Base-by-base conservation (phyloP, 2,797 vertebrate species). In the Gambelia wislizenii region DNA sequence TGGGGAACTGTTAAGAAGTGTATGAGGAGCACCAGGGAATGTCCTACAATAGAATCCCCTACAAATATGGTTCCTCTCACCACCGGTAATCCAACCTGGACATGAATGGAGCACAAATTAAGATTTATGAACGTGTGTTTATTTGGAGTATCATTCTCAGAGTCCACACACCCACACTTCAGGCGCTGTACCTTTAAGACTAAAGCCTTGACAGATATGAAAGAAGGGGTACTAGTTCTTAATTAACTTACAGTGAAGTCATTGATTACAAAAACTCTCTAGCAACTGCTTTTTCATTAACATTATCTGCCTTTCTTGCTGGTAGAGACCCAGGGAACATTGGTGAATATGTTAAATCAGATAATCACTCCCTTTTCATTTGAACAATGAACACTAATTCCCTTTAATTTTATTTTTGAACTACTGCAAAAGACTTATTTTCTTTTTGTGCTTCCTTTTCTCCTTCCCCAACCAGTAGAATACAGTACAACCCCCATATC, bases 241-340 rank as follows among this genome's bases (percentile, higher is more conserved):
- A 69, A 69, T 83, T 49, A 83, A 70, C 30, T 20, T 83, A 36
- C 82, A 59, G 36, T n/a, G 85, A 87, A 89, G 85, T 77, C 76
- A 85, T 64, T 81, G 10, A 14, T 42, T 84, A 6, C 2, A 36
- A 49, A 89, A 44, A 89, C 61, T 0, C 47, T 52, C 47, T 69
- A 54, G 39, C 59, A 18, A 39, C 18, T 78, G 4, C 0, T 83
- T 42, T 42, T 83, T 84, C 47, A 86, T 85, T 84, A 54, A 90
- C 2, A 13, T 36, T 13, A 89, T 39, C 6, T 86, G 2, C 39
- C 79, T 90, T 85, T 80, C 70, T 44, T 3, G 49, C 14, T 75
- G 84, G 86, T 61, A 33, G 61, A 59, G 13, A 67, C 77, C 36
- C 42, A 92, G 69, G 25, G 47, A 33, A 42, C 47, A 70, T 3